Evolutionary conservation across 2,888 invertebrate genomes (phyloP).

Genomic region (Hirtodrosophila cameraria): DNA sequence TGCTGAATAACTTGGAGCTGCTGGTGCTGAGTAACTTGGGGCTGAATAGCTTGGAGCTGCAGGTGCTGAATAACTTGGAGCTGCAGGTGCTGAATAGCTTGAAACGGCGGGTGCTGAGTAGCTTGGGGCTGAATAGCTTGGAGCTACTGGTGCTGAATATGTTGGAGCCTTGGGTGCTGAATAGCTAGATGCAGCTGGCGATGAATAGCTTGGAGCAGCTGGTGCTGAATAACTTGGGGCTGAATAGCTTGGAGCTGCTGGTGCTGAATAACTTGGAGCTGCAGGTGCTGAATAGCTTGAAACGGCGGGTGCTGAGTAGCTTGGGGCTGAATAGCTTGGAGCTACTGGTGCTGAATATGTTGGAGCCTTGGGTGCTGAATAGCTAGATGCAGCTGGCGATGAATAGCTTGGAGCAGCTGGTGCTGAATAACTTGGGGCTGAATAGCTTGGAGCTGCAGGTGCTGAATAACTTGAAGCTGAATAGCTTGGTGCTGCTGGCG

Average conservation of each 20-base stretch:
- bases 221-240: constrained; percentile 21
- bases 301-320: constrained; percentile 11
- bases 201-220: constrained; percentile 13
- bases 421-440: no score
- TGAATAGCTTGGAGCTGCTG: background rate
- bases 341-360: constrained; percentile 1
- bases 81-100: constrained; percentile 18
- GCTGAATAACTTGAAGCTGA: no score
- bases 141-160: constrained; percentile 31
- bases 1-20: constrained; percentile 28
- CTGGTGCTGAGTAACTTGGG: constrained; percentile 22
- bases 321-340: constrained; percentile 16
- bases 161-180: constrained; percentile 25
- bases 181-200: constrained; percentile 14
- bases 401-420: constrained; percentile 8
- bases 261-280: constrained; percentile 8
- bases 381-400: background rate
- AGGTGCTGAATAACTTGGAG: constrained; percentile 22
- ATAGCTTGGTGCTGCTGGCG: constrained; percentile 2
- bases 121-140: constrained; percentile 32
- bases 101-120: background rate
- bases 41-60: constrained; percentile 26
- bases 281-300: constrained; percentile 24
- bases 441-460: constrained; percentile 21
- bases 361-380: background rate